Base-by-base conservation (phyloP, 2,888 invertebrate genomes). In the Odontothrips loti region DNA sequence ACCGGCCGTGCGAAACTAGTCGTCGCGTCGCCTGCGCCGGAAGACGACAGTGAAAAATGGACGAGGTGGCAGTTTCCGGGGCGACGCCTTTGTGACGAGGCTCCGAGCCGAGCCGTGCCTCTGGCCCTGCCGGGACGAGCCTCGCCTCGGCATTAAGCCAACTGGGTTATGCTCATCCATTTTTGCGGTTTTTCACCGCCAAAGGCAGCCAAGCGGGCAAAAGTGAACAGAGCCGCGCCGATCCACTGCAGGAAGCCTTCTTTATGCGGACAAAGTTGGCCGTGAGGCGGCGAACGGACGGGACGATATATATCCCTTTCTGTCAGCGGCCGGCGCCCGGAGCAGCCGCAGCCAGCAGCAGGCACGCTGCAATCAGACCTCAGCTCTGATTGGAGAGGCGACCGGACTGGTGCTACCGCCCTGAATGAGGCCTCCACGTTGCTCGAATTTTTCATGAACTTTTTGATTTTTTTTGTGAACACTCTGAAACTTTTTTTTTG, bases 21-120 rank as follows among this genome's bases (percentile, higher is more conserved):
- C 20, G 58, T 6, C 10, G 51, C 23, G 68, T 10, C 23, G 68
- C 23, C 58, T 58, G 58, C 68, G 68, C 68, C 68, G 23, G 68
- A 75, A 75, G 68, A 75, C 68, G 68, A 75, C 68, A 75, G 68
- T 75, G 68, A 75, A 75, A 75, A 75, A 75, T 75, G 68, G 23
- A 75, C 12, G 68, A 75, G 68, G 68, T 75, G 68, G 68, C 68
- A 27, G 68, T 11, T 23, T 27, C 23, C 23, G 23, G 23, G 23
- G 68, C 1, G 68, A 23, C 27, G 68, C 68, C 68, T 75, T 75
- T 75, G 68, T 75, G 68, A 75, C 68, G 68, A 27, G n/a, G 17
- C 63, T n/a, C 63, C 20, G 17, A 9, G 9, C 68, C 68, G 23
- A 12, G 12, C 51, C 51, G 51, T 6, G 34, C 34, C 51, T 51